Conservation (phyloP, 1,140 invertebrate species). For the Contarinia nasturtii region DNA sequence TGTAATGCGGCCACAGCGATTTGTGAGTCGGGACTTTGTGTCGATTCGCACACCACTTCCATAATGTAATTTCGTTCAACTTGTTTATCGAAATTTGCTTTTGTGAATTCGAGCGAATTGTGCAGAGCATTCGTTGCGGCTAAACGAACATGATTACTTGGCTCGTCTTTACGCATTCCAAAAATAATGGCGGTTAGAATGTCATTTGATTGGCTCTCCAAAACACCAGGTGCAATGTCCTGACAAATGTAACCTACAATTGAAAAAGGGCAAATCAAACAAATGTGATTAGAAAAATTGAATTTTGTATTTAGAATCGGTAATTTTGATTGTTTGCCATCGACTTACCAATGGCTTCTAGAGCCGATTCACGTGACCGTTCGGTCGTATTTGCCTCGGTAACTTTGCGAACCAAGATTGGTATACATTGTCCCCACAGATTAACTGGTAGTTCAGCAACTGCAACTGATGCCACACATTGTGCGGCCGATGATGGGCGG, state of each 20-base stretch:
- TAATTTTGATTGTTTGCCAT: not conserved
- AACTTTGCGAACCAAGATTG: slow-evolving; percentile 73
- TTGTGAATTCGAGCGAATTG: slow-evolving; percentile 98
- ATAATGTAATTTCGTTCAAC: slow-evolving; percentile 97
- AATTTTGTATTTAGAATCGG: not conserved
- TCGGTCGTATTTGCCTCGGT: slow-evolving; percentile 65
- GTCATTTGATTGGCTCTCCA: slow-evolving; percentile 81
- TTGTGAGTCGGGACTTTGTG: slow-evolving; percentile 66
- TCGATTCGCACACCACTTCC: slow-evolving; percentile 94
- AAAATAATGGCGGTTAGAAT: slow-evolving; percentile 98
- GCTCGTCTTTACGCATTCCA: slow-evolving; percentile 77
- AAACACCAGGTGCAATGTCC: slow-evolving; percentile 74
- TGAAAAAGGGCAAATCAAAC: not conserved
- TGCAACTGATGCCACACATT: slow-evolving; percentile 96
- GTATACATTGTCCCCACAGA: slow-evolving; percentile 73
- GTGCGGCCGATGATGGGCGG: slow-evolving; percentile 88
- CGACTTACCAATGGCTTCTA: slow-evolving; percentile 89
- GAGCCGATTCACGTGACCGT: slow-evolving; percentile 84
- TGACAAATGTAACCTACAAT: slow-evolving; percentile 49
- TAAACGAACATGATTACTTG: slow-evolving; percentile 68
- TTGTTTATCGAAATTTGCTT: slow-evolving; percentile 96
- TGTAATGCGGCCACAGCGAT: slow-evolving; percentile 91
- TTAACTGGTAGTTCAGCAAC: slow-evolving; percentile 81
- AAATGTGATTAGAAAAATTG: not conserved
- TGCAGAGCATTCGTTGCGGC: slow-evolving; percentile 92